Percentiles rank a stretch among this genome's conserved stretches.
phyloP scores from a whole-genome alignment of 2,113 vertebrate species.

The Antennarius striatus region DNA sequence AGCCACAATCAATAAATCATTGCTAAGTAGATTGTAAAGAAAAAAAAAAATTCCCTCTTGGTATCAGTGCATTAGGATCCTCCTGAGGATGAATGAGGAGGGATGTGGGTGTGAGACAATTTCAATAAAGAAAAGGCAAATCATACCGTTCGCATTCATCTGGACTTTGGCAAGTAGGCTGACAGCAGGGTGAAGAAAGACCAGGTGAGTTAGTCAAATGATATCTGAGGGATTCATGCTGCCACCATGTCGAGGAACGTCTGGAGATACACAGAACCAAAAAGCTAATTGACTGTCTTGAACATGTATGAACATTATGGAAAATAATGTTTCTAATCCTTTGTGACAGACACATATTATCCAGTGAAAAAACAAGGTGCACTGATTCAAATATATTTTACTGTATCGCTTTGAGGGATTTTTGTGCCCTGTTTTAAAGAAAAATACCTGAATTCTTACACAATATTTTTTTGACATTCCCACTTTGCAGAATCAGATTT shows the following conservation, averaged over 20 bases:
- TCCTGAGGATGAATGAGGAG: slow-evolving; percentile 77
- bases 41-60: slow-evolving; percentile 87
- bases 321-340: no score
- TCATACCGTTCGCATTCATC: slow-evolving; percentile 86
- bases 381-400: not conserved
- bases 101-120: slow-evolving; percentile 82
- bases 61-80: slow-evolving; percentile 95
- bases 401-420: not conserved
- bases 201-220: slow-evolving; percentile 9
- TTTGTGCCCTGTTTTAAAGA: no score
- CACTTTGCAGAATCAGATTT: no score
- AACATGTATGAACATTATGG: not conserved
- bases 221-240: slow-evolving; percentile 27
- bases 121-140: slow-evolving; percentile 90
- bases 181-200: slow-evolving; percentile 51
- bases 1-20: slow-evolving; percentile 97
- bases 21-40: slow-evolving; percentile 99
- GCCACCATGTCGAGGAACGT: slow-evolving; percentile 30
- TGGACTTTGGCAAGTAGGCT: slow-evolving; percentile 74
- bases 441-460: no score
- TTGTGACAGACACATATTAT: not conserved
- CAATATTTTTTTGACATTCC: no score
- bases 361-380: not conserved
- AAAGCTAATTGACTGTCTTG: not conserved
- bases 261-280: slow-evolving; percentile 37